Conservation (phyloP, 2,888 invertebrate species). For the Pristionchus fissidentatus region DNA sequence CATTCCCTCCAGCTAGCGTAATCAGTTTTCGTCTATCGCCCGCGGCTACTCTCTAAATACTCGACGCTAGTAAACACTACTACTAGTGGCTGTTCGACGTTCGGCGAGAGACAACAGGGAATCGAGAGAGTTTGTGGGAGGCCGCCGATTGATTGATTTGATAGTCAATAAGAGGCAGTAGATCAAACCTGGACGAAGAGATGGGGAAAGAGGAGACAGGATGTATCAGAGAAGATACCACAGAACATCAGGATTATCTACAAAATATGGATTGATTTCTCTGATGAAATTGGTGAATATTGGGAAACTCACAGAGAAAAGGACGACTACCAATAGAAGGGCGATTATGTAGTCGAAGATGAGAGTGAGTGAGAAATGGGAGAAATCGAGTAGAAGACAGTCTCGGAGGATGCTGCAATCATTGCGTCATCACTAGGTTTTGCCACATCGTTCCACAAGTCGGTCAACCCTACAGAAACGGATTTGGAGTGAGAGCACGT, state of each 20-base stretch:
- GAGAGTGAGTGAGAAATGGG: slow-evolving; percentile 69
- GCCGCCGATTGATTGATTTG: not conserved
- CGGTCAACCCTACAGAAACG: no score
- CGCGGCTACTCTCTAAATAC: no score
- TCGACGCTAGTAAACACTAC: not conserved
- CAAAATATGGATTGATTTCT: not conserved
- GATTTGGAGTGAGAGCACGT: no score
- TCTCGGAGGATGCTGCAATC: slow-evolving; percentile 64
- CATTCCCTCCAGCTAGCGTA: not conserved
- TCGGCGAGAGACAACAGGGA: no score
- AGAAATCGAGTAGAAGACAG: slow-evolving; percentile 69
- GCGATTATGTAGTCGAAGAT: slow-evolving; percentile 71
- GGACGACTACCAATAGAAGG: slow-evolving; percentile 66
- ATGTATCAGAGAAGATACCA: slow-evolving; percentile 66
- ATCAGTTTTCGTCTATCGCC: no score
- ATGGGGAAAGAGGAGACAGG: slow-evolving; percentile 69
- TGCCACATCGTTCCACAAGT: no score
- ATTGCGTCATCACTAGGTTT: no score
- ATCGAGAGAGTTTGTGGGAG: not conserved
- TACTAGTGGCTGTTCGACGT: not conserved
- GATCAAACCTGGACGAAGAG: slow-evolving; percentile 64
- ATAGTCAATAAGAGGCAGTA: no score
- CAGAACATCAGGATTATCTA: slow-evolving; percentile 69
- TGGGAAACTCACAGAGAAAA: slow-evolving; percentile 62
- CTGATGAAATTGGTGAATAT: not conserved